Conservation (phyloP, 1,140 invertebrate genomes). For the Chironomus tepperi region DNA sequence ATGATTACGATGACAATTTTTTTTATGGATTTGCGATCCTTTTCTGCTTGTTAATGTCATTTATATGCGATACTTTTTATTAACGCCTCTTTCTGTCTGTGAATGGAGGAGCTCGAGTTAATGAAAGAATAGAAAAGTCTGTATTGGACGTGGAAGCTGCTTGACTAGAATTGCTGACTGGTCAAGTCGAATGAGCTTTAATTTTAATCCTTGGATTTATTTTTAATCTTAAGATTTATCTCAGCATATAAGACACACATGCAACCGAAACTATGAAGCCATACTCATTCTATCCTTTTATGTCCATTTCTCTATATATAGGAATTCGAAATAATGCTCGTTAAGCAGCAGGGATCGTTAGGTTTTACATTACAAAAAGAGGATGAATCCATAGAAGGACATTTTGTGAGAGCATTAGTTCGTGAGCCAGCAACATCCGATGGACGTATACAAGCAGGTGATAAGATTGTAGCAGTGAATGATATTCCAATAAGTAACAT, state of each 20-base stretch:
- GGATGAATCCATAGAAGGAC: conserved; percentile 68
- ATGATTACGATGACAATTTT: conserved; percentile 11
- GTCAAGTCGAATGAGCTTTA: too few relatives aligned
- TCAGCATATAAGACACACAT: too few relatives aligned
- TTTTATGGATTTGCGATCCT: conserved; percentile 11
- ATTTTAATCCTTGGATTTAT: too few relatives aligned
- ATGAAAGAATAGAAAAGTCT: too few relatives aligned
- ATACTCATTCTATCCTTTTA: too few relatives aligned
- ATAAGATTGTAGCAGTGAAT: conserved; percentile 79
- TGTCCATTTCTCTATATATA: conserved; percentile 37
- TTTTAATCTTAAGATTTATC: too few relatives aligned
- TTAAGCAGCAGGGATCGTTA: conserved; percentile 73
- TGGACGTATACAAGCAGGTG: conserved; percentile 71
- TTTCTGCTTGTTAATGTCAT: conserved; percentile 16
- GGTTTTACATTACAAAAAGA: conserved; percentile 79
- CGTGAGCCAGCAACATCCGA: conserved; percentile 77
- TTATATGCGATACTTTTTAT: not conserved
- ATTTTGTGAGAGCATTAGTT: conserved; percentile 76
- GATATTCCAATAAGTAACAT: conserved; percentile 67
- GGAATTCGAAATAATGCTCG: conserved; percentile 79
- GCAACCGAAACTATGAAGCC: too few relatives aligned
- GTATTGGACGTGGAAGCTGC: too few relatives aligned
- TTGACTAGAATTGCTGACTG: too few relatives aligned
- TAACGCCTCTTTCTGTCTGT: conserved; percentile 25
- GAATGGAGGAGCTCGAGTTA: conserved; percentile 48